Evolutionary conservation across 1,140 invertebrate species (phyloP).

Genomic region (Bradynema listronoti): DNA sequence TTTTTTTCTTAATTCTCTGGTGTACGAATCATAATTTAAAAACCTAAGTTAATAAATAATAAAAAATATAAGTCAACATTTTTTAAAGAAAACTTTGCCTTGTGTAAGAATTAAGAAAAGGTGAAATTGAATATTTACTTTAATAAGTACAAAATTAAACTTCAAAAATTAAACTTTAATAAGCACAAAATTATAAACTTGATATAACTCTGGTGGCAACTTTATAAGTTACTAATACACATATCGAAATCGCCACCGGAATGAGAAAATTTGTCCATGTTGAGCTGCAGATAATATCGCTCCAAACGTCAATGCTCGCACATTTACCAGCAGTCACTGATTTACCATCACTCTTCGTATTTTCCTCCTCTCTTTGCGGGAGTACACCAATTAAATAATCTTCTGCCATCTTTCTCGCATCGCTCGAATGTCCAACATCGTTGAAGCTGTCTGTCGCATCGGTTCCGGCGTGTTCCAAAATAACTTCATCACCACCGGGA

Average conservation of each 20-base stretch:
- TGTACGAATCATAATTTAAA: too few species aligned
- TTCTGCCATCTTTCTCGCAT: conserved; percentile 84
- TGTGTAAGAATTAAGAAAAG: too few species aligned
- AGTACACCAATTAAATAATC: conserved; percentile 84
- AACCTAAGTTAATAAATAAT: too few species aligned
- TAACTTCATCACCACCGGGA: conserved; percentile 89
- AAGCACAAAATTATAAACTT: too few species aligned
- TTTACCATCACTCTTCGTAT: conserved; percentile 16
- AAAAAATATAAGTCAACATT: too few species aligned
- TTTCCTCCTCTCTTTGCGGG: conserved; percentile 70
- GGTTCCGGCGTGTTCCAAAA: conserved; percentile 75
- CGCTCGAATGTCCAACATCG: conserved; percentile 88
- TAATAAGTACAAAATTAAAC: too few species aligned
- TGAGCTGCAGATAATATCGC: conserved; percentile 40
- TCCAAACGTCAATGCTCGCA: conserved; percentile 8
- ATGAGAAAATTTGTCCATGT: conserved; percentile 54
- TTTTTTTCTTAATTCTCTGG: too few species aligned
- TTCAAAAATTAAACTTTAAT: too few species aligned
- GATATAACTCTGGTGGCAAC: conserved; percentile 10
- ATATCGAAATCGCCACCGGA: conserved; percentile 46
- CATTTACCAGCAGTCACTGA: not conserved
- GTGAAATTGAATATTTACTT: too few species aligned
- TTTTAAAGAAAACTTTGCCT: too few species aligned
- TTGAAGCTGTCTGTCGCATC: conserved; percentile 84
- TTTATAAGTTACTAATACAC: conserved; percentile 48